Conservation (phyloP, 2,113 vertebrate species). For the Gopherus flavomarginatus region DNA sequence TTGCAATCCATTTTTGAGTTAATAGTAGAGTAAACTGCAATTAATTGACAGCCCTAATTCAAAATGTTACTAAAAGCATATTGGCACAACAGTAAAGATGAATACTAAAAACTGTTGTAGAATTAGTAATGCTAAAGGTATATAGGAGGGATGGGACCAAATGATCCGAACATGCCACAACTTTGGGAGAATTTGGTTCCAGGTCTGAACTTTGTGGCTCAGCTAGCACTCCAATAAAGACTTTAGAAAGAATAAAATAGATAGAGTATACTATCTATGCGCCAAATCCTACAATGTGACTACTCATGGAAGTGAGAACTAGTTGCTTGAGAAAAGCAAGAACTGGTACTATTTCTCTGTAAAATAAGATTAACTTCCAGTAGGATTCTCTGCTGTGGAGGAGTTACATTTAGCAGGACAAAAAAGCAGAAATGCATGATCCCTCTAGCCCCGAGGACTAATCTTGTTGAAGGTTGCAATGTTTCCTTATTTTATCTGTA, state of each 20-base stretch:
- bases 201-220: background rate
- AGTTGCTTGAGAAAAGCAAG: constrained; percentile 12
- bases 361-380: constrained; percentile 67
- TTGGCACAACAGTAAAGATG: background rate
- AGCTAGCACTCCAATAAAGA: background rate
- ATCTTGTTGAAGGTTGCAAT: constrained; percentile 75
- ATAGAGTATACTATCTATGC: background rate
- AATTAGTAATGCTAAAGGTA: background rate
- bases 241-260: background rate
- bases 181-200: background rate
- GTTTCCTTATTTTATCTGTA: constrained; percentile 84
- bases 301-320: background rate
- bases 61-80: background rate
- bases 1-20: too few relatives aligned
- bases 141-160: background rate
- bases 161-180: background rate
- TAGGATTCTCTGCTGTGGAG: constrained; percentile 48
- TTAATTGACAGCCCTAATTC: too few relatives aligned
- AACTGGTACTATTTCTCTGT: background rate
- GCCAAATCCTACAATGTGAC: background rate
- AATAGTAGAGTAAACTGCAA: too few relatives aligned
- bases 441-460: constrained; percentile 73
- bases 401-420: constrained; percentile 59
- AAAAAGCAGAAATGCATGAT: constrained; percentile 78
- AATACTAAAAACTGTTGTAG: background rate